These are phyloP conservation scores for Protobothrops flavoviridis DNA, from an alignment of 2,113 vertebrate genomes.

Conservation along the genomic window DNA sequence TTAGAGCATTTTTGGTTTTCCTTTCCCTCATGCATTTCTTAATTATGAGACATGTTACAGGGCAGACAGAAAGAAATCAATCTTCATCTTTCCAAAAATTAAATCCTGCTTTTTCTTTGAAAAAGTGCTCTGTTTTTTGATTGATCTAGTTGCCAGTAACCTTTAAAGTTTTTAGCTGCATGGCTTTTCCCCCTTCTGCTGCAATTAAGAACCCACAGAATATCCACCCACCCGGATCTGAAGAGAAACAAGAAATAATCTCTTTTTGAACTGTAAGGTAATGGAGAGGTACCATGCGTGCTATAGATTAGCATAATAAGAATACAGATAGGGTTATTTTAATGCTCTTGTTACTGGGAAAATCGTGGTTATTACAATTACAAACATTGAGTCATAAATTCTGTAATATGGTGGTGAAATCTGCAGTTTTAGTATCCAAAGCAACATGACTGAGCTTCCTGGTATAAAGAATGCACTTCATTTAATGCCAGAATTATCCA, in stretches of 20 bases:
- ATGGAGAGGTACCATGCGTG: neutral
- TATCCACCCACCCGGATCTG: neutral
- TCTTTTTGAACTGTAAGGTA: neutral
- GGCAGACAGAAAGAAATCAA: neutral
- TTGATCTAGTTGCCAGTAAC: neutral
- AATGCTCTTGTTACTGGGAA: neutral
- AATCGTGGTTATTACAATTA: neutral
- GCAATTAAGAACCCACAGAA: neutral
- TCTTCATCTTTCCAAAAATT: neutral
- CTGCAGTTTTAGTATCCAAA: neutral
- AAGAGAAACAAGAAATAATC: neutral
- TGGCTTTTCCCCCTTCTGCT: accelerated
- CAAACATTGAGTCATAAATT: neutral
- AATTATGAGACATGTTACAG: neutral
- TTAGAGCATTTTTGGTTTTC: neutral
- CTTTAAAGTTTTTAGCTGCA: neutral
- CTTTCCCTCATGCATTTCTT: neutral
- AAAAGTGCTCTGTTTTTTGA: neutral
- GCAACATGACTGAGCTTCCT: neutral
- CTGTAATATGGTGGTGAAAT: neutral
- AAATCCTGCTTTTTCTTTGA: neutral
- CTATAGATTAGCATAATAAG: neutral
- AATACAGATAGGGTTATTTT: neutral
- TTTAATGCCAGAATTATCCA: neutral
- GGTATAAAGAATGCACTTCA: neutral